Conservation (phyloP, 2,888 invertebrate genomes). For the Athripsodes cinereus region DNA sequence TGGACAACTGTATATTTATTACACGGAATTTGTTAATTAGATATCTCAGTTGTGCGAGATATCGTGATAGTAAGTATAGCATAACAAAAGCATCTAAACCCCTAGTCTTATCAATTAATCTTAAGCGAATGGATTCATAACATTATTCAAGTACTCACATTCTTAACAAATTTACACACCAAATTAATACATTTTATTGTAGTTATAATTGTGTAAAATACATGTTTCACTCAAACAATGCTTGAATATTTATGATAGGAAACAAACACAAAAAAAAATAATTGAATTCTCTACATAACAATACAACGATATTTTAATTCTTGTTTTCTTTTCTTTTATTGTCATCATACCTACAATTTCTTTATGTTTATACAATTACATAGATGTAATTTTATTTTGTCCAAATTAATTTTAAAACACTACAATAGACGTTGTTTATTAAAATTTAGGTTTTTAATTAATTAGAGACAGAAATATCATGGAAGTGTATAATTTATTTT, state of each 20-base stretch:
- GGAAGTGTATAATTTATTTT: background rate
- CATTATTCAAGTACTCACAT: too few relatives aligned
- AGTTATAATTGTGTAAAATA: too few relatives aligned
- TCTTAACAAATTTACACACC: too few relatives aligned
- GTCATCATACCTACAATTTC: background rate
- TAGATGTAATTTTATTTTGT: background rate
- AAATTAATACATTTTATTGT: too few relatives aligned
- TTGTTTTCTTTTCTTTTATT: background rate
- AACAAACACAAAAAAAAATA: background rate
- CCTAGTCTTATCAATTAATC: too few relatives aligned
- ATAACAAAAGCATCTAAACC: too few relatives aligned
- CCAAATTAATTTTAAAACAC: background rate
- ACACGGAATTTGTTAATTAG: too few relatives aligned
- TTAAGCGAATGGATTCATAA: too few relatives aligned
- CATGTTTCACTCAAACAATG: background rate
- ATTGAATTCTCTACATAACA: background rate
- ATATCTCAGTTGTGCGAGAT: too few relatives aligned
- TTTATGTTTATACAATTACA: background rate
- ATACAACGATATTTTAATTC: background rate
- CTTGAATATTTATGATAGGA: background rate
- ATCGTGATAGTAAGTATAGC: too few relatives aligned
- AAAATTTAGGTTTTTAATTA: background rate
- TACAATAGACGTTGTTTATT: background rate
- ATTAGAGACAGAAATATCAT: background rate
- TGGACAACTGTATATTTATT: too few relatives aligned